Base-by-base conservation (phyloP, 2,113 vertebrate species). In the Misgurnus mizolepis region DNA sequence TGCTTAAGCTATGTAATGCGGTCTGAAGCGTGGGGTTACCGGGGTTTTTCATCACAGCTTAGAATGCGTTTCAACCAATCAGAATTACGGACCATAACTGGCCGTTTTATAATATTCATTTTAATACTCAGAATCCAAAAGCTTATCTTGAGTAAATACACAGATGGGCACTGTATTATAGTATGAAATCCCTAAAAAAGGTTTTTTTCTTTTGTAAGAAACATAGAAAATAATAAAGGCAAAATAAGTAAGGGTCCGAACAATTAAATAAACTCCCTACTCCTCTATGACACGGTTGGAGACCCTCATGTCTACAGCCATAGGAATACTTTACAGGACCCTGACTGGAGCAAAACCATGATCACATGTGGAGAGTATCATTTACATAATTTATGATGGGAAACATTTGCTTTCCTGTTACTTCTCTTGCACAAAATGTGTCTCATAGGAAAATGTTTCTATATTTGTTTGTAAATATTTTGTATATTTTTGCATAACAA, bases 291-390 rank as follows among this genome's bases (percentile, higher is more conserved):
- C 58, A 40, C 34, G 53, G 15, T 55, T 50, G 22, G 65, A 9
- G 1, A 62, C 17, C 43, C 34, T 3, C 47, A 45, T 71, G 56
- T 39, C 65, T 76, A 80, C 47, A 64, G 66, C 58, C 39, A 27
- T 39, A 12, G 2, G 34, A 47, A 79, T 47, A 5, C 43, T 11
- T 65, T 58, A 68, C 49, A 27, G 41, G 17, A 75, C 2, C 45
- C 6, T 6, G 17, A 9, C 0, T 40, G 5, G 18, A 7, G 12
- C 39, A n/a, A 67, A 73, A 67, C 41, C 43, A 79, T 14, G 10
- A 18, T 50, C 47, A 69, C 82, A 80, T 58, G 18, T 80, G 77
- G 58, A 76, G 45, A 7, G 6, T 14, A 39, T 76, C 22, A 80
- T n/a, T 72, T 56, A 22, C 47, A 34, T 61, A 0, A 70, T 56